Base-by-base conservation (phyloP, 2,113 vertebrate genomes). In the Tragulus kanchil region DNA sequence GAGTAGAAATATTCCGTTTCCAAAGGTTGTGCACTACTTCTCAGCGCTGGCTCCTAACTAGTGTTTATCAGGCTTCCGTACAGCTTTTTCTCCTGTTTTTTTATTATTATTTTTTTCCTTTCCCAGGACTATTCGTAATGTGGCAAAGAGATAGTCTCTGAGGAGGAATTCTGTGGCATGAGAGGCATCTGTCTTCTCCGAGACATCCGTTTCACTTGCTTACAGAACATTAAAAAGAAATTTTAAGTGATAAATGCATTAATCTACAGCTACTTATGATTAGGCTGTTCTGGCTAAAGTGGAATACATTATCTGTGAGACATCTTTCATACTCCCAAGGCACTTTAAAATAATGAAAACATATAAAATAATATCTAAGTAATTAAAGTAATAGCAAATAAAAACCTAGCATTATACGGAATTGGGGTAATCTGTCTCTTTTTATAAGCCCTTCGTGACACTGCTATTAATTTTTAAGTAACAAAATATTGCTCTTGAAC, bases 321-420 rank as follows among this genome's bases (percentile, higher is more conserved):
- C 94, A 98, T 98, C 96, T 97, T 97, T 98, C 92, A 92, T 67
- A 85, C 96, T 98, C 97, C 98, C 97, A 90, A 97, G 96, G 95
- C 96, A 97, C 96, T 98, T 98, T 96, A 96, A 98, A 98, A 98
- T 98, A 98, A 98, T 97, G 97, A 97, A 98, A 98, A 98, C 97
- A 97, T 96, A 97, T 95, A 98, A 97, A 98, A 98, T 98, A 96
- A 97, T 98, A 97, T 94, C 94, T 83, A 92, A 95, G 96, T 98
- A 98, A 98, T 98, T 98, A 97, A 97, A 98, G 96, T 97, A 98
- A 98, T 94, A 81, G 96, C 96, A 97, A 98, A 97, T 98, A 98
- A 98, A 96, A 97, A 93, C 93, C 56, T 96, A 89, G 84, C 95
- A 75, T 91, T 95, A 36, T 88, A 95, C 42, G 48, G 92, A 96